phyloP scores from a whole-genome alignment of 2,113 vertebrate genomes.

The Rattus rattus region DNA sequence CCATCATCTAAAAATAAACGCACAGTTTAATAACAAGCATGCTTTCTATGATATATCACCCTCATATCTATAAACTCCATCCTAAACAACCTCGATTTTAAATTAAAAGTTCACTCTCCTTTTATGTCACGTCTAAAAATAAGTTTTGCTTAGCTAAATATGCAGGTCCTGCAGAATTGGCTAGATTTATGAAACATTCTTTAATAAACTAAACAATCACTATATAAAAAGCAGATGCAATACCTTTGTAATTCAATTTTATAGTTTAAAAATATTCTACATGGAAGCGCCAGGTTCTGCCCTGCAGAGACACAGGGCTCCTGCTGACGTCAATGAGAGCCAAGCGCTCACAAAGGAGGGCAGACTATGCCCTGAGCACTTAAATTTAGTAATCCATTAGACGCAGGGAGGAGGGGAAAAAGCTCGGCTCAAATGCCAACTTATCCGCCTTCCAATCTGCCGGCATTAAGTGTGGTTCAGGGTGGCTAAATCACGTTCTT shows the following conservation, averaged over 20 bases:
- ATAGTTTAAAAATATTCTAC: constrained; percentile 83
- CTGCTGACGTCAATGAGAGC: constrained; percentile 79
- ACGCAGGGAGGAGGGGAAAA: constrained; percentile 58
- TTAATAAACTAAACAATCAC: constrained; percentile 83
- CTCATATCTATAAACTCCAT: constrained; percentile 65
- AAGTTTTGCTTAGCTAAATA: constrained; percentile 76
- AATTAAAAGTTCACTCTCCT: constrained; percentile 73
- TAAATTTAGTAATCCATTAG: constrained; percentile 84
- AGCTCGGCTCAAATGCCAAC: constrained; percentile 67
- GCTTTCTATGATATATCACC: constrained; percentile 48
- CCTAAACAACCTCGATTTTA: constrained; percentile 70
- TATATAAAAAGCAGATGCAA: constrained; percentile 84
- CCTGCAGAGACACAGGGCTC: constrained; percentile 79
- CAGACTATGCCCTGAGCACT: constrained; percentile 74
- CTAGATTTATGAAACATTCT: constrained; percentile 80
- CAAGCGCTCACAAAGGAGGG: constrained; percentile 66
- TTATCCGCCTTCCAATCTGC: constrained; percentile 66
- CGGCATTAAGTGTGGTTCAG: neutral
- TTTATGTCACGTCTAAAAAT: constrained; percentile 80
- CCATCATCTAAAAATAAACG: constrained; percentile 70
- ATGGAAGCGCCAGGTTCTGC: constrained; percentile 79
- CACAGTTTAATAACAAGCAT: constrained; percentile 63
- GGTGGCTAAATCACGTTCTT: constrained; percentile 9
- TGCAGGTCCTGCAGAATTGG: constrained; percentile 74
- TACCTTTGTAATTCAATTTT: constrained; percentile 83